Conservation (phyloP, 2,888 invertebrate genomes). For the Balanococcus diminutus region DNA sequence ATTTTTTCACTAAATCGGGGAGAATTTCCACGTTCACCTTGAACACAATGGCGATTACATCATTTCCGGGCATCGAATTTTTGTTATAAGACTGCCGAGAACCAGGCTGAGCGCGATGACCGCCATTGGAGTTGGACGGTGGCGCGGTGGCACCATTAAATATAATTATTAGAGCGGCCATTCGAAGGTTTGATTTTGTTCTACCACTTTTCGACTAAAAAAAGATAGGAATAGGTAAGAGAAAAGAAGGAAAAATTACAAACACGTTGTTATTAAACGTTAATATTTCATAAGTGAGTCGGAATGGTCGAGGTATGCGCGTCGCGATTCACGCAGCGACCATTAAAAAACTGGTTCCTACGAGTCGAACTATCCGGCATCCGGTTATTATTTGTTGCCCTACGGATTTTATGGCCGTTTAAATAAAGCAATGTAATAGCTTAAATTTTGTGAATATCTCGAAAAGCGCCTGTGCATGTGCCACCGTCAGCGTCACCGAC, state of each 20-base stretch:
- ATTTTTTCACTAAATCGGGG: background rate
- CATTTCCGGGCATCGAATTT: background rate
- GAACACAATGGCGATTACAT: background rate
- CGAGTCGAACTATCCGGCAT: constrained; percentile 10
- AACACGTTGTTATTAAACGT: background rate
- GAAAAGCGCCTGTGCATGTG: background rate
- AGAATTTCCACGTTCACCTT: constrained; percentile 14
- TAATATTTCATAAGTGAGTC: background rate
- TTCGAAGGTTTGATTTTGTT: background rate
- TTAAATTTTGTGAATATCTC: constrained; percentile 42
- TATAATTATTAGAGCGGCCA: constrained; percentile 9
- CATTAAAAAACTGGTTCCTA: constrained; percentile 35
- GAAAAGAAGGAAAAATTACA: background rate
- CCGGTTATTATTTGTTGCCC: constrained; percentile 47
- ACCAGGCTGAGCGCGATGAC: background rate
- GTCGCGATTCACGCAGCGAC: constrained; percentile 40
- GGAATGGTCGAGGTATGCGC: constrained; percentile 20
- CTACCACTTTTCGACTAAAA: background rate
- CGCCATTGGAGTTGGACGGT: background rate
- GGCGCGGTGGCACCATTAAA: background rate
- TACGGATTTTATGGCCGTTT: constrained; percentile 37
- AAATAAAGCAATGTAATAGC: constrained; percentile 49
- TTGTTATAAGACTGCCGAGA: background rate
- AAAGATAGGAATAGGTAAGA: background rate
- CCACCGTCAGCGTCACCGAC: background rate